Base-by-base conservation (phyloP, 2,113 vertebrate species). In the Maccullochella peelii region DNA sequence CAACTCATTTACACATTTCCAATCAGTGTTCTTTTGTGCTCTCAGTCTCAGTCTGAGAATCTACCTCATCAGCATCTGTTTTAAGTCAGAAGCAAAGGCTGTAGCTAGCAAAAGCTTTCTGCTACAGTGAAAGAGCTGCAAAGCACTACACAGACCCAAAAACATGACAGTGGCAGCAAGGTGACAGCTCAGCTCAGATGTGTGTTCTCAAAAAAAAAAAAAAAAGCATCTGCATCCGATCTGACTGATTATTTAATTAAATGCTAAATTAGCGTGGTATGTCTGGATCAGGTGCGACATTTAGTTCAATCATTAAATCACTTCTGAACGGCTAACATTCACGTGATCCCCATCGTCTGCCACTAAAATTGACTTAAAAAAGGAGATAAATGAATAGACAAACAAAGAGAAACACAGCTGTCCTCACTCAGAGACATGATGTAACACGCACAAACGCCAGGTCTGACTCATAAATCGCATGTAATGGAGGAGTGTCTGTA, bases 381-480 rank as follows among this genome's bases (percentile, higher is more conserved):
- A 30, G 21, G 27, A 47, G 38, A 83, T 38, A 72, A 42, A 77
- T 30, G 7, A 42, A 58, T 18, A 18, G 23, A 67, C 44, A 76
- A 54, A 20, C 58, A 58, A 33, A 73, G 27, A 80, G 25, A 40
- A 87, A 73, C 54, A 49, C 72, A 82, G 80, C 68, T 54, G 74
- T 74, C 87, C 82, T 87, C 68, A n/a, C 69, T 77, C 70, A 83
- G 59, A 88, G 73, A 89, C 88, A 85, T 85, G 84, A 91, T 78
- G 85, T 91, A 82, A 89, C 75, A 62, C 54, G 55, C 67, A 77
- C 36, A 33, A 74, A 77, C 16, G 62, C 52, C 86, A 79, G 69
- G 65, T 84, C 72, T 78, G 86, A 84, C 74, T 92, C 88, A 86
- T 86, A 84, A 93, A 92, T 90, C 77, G 80, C 86, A 73, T 30